Evolutionary conservation across 2,113 vertebrate genomes (phyloP).

Genomic region (Phylloscopus trochilus): DNA sequence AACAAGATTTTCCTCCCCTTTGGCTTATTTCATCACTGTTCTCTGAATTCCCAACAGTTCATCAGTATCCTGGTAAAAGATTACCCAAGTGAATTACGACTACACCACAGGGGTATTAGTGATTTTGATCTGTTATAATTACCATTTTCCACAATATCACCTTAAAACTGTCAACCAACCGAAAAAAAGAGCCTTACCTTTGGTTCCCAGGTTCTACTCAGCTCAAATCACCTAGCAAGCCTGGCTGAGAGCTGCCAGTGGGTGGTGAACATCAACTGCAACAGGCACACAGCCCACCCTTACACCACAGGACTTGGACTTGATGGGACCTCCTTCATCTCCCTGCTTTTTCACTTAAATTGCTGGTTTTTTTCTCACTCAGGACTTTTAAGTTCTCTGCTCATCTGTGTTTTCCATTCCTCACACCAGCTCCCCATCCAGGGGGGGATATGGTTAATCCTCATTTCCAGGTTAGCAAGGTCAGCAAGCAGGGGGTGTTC

Average conservation of each 20-base stretch:
- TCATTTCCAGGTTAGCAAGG: background rate
- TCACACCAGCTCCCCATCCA: background rate
- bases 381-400: background rate
- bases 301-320: background rate
- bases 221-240: background rate
- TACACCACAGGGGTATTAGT: background rate
- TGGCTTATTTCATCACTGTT: background rate
- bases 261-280: background rate
- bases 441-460: background rate
- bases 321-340: background rate
- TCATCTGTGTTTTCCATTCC: background rate
- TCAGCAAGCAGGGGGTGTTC: background rate
- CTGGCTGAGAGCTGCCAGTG: background rate
- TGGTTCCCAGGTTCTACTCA: background rate
- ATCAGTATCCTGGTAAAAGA: background rate
- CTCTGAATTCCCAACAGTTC: background rate
- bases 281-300: background rate
- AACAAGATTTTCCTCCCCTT: background rate
- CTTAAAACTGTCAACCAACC: background rate
- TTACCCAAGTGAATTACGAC: background rate
- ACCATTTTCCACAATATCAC: background rate
- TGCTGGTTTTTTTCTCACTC: background rate
- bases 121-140: background rate
- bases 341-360: background rate
- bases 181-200: background rate